Evolutionary conservation across 2,113 vertebrate species (phyloP).

Genomic region (Tylochromis polylepis): DNA sequence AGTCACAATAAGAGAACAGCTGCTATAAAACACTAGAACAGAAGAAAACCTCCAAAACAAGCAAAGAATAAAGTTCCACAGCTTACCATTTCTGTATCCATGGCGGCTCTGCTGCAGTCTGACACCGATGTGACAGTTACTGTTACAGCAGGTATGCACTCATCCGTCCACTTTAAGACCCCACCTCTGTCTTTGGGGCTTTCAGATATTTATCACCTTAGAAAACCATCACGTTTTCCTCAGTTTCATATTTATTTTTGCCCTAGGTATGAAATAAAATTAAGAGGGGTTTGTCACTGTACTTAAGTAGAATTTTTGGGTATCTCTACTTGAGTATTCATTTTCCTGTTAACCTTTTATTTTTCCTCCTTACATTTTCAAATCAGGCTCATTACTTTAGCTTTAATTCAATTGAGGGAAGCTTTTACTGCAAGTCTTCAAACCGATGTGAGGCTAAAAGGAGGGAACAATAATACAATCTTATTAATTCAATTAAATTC

Average conservation of each 20-base stretch:
- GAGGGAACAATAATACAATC: neutral
- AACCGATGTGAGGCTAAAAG: neutral
- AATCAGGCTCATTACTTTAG: neutral
- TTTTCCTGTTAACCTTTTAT: neutral
- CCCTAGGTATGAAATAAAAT: neutral
- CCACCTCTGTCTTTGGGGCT: neutral
- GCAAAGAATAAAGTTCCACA: too few species aligned
- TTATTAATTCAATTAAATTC: too few species aligned
- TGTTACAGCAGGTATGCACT: neutral
- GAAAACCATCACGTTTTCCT: neutral
- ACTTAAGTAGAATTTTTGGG: neutral
- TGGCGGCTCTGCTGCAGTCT: neutral
- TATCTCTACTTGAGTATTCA: neutral
- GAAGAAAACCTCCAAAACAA: neutral
- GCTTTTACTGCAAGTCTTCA: neutral
- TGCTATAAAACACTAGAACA: neutral
- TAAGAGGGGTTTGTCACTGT: neutral
- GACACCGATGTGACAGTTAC: neutral
- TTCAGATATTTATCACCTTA: neutral
- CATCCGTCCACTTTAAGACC: neutral
- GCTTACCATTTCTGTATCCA: neutral
- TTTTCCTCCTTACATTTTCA: neutral
- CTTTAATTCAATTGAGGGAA: neutral
- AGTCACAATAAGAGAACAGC: neutral
- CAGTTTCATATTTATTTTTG: neutral